Base-by-base conservation (phyloP, 2,113 vertebrate genomes). In the Dipodomys spectabilis region DNA sequence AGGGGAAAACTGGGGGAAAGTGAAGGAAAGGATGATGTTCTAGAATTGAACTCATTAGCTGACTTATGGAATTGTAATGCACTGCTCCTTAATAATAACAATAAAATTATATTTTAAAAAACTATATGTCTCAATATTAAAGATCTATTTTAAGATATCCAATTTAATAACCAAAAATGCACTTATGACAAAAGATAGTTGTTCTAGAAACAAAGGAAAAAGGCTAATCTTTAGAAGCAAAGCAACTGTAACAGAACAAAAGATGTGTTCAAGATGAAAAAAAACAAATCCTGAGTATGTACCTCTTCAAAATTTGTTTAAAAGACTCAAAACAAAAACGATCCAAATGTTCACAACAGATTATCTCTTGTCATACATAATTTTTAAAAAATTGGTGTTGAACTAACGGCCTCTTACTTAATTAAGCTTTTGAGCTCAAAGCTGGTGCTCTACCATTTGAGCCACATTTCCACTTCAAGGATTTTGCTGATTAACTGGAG, bases 141-240 rank as follows among this genome's bases (percentile, higher is more conserved):
- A 85, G 68, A 27, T 60, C 11, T 74, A 74, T 6, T 32, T 28
- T 69, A 78, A 87, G 60, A 60, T 49, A 25, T 20, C 57, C 39
- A 39, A 72, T 90, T 82, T 89, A 85, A 65, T 39, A 94, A 90
- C 10, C 60, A 88, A 95, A 89, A 62, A 28, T 83, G 3, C 25
- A 64, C 20, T 25, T 72, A 68, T 53, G 71, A 93, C 25, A 78
- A 84, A 90, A 88, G 3, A 25, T 62, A 64, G 62, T 23, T 64
- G 6, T 25, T 64, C 53, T 57, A 57, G 53, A 16, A 57, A 57
- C 53, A 57, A 57, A 57, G 53, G 53, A 49, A 80, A 92, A 45
- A 93, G 16, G 22, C 0, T 90, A 53, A 75, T 78, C 49, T 96
- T 93, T 32, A 88, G 74, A 94, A 86, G 49, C 39, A 95, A 94